These are phyloP conservation scores for Lasaia peninsularis DNA, from an alignment of 1,140 invertebrate genomes.

Conservation along the genomic window DNA sequence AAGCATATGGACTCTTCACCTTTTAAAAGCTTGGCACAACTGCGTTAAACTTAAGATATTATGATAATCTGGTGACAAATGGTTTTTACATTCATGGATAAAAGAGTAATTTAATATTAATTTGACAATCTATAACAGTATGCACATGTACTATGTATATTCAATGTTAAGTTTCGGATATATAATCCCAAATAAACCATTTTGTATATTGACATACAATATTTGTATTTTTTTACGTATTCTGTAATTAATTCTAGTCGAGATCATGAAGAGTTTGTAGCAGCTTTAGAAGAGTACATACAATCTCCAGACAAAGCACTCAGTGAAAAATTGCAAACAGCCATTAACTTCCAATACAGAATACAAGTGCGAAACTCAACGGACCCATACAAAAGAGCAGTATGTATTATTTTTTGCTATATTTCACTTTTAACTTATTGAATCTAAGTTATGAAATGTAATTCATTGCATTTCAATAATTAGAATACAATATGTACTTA, in stretches of 20 bases:
- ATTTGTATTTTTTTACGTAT: not conserved
- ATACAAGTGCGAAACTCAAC: constrained; percentile 85
- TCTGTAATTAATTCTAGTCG: constrained; percentile 46
- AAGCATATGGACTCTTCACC: too few species aligned
- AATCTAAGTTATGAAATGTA: too few species aligned
- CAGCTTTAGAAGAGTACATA: constrained; percentile 82
- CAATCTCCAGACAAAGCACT: constrained; percentile 79
- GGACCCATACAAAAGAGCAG: constrained; percentile 88
- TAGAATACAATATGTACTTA: too few species aligned
- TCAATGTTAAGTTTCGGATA: too few species aligned
- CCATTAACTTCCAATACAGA: constrained; percentile 86
- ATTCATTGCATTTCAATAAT: too few species aligned
- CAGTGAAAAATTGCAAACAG: constrained; percentile 83
- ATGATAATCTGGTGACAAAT: too few species aligned
- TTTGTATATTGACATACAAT: not conserved
- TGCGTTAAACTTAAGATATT: too few species aligned
- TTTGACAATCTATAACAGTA: too few species aligned
- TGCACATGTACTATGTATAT: too few species aligned
- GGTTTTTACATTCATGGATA: too few species aligned
- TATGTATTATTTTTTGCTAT: constrained; percentile 38
- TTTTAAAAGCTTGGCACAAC: too few species aligned
- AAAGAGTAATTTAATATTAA: too few species aligned
- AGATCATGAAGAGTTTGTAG: constrained; percentile 83
- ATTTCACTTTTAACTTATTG: not conserved
- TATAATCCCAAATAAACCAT: not conserved